These are phyloP conservation scores for Exephanes ischioxanthus DNA, from an alignment of 2,888 invertebrate genomes.

Conservation along the genomic window DNA sequence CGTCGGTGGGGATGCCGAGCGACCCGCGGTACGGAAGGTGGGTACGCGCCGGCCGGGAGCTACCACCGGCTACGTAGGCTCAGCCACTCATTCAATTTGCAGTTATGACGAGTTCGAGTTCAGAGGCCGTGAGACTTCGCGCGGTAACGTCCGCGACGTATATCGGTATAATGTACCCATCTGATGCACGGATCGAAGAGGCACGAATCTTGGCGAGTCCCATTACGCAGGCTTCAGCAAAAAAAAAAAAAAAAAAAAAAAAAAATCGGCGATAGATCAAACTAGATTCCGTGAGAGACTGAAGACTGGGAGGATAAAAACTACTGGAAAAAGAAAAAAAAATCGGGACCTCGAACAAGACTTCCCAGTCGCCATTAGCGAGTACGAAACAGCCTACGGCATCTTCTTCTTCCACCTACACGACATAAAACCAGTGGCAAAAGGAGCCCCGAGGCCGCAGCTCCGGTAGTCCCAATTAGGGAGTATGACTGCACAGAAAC, in stretches of 20 bases:
- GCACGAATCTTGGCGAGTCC: conserved; percentile 1
- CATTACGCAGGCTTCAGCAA: neutral
- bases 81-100: conserved; percentile 84
- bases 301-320: neutral
- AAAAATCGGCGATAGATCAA: neutral
- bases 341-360: conserved; percentile 20
- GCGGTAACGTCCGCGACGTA: conserved; percentile 62
- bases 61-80: conserved; percentile 78
- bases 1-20: conserved; percentile 55
- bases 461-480: conserved; percentile 81
- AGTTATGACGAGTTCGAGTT: conserved; percentile 84
- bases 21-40: conserved; percentile 25
- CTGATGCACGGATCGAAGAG: neutral
- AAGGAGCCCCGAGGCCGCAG: conserved; percentile 52
- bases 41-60: conserved; percentile 69
- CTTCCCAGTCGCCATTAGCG: conserved; percentile 56
- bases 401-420: conserved; percentile 69
- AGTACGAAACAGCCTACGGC: conserved; percentile 54
- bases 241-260: neutral
- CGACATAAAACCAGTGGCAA: conserved; percentile 57
- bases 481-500: conserved; percentile 83
- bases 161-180: conserved; percentile 1
- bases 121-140: conserved; percentile 83
- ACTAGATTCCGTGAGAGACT: neutral
- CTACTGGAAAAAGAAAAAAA: neutral